Percentiles rank a stretch among this genome's conserved stretches.
Evolutionary conservation across 1,140 invertebrate genomes (phyloP).

Genomic region (Drosophila mojavensis): DNA sequence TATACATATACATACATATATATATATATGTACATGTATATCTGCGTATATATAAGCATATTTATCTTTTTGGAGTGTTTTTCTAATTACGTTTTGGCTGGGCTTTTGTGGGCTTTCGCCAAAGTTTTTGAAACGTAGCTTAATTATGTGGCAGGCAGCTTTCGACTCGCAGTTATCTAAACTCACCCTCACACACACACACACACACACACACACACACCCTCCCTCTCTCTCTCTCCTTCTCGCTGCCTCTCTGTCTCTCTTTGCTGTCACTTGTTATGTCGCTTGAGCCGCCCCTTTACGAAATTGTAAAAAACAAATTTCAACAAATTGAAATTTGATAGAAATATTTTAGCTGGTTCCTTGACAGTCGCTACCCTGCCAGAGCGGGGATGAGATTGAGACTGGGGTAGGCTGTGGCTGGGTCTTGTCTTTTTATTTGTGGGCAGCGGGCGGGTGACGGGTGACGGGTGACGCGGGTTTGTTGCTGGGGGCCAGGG

Average conservation of each 20-base stretch:
- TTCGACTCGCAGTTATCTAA: constrained; percentile 9
- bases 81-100: constrained; percentile 67
- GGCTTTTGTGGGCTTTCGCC: constrained; percentile 71
- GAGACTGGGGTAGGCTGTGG: too few relatives aligned
- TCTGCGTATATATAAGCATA: not conserved
- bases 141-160: constrained; percentile 69
- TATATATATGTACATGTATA: too few relatives aligned
- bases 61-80: constrained; percentile 31
- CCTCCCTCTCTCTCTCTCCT: not conserved
- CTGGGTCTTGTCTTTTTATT: too few relatives aligned
- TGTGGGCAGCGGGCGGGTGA: too few relatives aligned
- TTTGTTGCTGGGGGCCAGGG: constrained; percentile 3
- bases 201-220: not conserved
- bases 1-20: too few relatives aligned
- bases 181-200: constrained; percentile 5
- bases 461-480: not conserved
- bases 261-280: constrained; percentile 1
- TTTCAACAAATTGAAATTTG: constrained; percentile 79
- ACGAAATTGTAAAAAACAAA: constrained; percentile 44
- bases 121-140: constrained; percentile 60
- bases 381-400: too few relatives aligned
- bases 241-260: not conserved
- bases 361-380: constrained; percentile 2
- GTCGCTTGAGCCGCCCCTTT: not conserved
- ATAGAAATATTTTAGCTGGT: constrained; percentile 74